A percentile compares a stretch with the other conserved stretches of the same genome.
phyloP scores from a whole-genome alignment of 2,888 invertebrate species.

The Pheosia gnoma region DNA sequence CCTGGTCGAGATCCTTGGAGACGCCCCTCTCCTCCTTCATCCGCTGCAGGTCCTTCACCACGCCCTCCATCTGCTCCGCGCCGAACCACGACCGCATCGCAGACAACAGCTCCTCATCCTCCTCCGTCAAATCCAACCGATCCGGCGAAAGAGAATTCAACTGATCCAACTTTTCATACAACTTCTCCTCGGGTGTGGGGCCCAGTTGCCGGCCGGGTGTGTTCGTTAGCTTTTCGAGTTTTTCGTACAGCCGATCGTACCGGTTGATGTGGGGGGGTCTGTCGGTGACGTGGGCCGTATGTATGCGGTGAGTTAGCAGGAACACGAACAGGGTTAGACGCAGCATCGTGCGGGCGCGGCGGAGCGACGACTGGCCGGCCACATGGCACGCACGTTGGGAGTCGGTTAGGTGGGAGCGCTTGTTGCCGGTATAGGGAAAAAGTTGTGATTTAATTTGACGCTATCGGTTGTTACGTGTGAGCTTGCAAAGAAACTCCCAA shows the following conservation, averaged over 20 bases:
- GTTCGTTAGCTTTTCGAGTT: conserved; percentile 61
- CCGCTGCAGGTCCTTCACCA: conserved; percentile 64
- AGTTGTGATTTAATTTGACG: conserved; percentile 2
- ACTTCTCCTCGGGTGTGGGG: conserved; percentile 44
- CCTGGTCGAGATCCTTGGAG: conserved; percentile 52
- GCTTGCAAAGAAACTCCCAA: no score
- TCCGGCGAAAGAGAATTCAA: conserved; percentile 62
- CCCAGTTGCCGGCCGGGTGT: conserved; percentile 41
- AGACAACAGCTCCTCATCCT: conserved; percentile 67
- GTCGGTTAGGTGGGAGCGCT: conserved; percentile 29
- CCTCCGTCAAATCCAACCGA: conserved; percentile 55
- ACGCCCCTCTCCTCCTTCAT: conserved; percentile 53
- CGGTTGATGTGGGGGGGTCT: conserved; percentile 61
- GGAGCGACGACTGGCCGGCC: conserved; percentile 50
- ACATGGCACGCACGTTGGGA: conserved; percentile 35
- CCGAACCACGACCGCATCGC: conserved; percentile 68
- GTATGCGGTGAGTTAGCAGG: conserved; percentile 56
- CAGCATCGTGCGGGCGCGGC: conserved; percentile 66
- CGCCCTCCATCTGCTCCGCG: conserved; percentile 61
- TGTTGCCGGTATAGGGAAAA: conserved; percentile 1
- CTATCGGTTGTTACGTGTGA: neutral
- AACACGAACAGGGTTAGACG: conserved; percentile 55
- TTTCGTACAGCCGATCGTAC: conserved; percentile 64
- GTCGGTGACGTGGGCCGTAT: conserved; percentile 64
- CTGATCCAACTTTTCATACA: conserved; percentile 65